Evolutionary conservation across 1,140 invertebrate genomes (phyloP), one percentile per base, ranked within the genome.

Genomic region (Hyles euphorbiae): DNA sequence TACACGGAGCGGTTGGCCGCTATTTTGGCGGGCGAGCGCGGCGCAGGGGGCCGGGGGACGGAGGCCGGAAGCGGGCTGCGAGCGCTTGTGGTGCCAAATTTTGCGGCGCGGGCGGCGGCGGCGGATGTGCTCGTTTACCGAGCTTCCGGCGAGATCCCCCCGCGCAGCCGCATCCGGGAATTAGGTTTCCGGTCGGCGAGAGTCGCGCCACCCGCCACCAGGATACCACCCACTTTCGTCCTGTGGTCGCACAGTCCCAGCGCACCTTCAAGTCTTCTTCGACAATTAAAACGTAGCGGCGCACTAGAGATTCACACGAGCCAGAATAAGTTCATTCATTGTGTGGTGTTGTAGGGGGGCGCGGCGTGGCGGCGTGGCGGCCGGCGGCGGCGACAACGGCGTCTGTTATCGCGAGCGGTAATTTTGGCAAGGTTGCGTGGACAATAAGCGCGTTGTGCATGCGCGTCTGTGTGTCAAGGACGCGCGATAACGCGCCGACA

Each of bases 71-170:
- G 77, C 76, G 76, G 74, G 77, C 81, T 77, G 81, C 76, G 80
- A 84, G 78, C 80, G 81, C 77, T 78, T 73, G 79, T 78, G 81
- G 82, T 87, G 84, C 82, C 84, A 87, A 87, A 87, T 86, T 87
- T 87, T 87, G 84, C 83, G 83, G 84, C 80, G 84, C 82, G 80
- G 81, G 83, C 83, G 83, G 82, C 78, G 75, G 82, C 76, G 74
- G 73, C 85, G 85, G 85, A 88, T 88, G 82, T 82, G 78, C 85
- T 88, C 85, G 82, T 91, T 91, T 91, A 91, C 91, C 91, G 89
- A 90, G 91, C 91, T 90, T 90, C 91, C 91, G 90, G 90, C 87
- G 90, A 90, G 90, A 89, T 87, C 87, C 79, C 78, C 75, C 81
- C 74, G 76, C 81, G 78, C 68, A 76, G 76, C 85, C 83, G 76